These are phyloP conservation scores for Drosophila prolongata DNA, from an alignment of 2,888 invertebrate species.

Conservation along the genomic window DNA sequence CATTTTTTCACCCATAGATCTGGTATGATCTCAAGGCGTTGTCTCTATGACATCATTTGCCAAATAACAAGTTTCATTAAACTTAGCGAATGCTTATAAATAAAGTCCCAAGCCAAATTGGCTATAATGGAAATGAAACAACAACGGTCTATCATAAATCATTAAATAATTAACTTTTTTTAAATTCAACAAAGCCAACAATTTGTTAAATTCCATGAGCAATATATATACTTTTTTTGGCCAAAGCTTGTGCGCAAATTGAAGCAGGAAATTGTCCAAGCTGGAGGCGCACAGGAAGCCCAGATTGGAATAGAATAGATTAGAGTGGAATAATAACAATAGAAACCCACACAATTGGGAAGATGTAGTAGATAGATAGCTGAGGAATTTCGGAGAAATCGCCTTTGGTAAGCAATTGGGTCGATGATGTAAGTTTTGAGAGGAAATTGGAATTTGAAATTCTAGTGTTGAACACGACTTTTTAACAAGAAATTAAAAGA, in stretches of 20 bases:
- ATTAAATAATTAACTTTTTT: constrained; percentile 77
- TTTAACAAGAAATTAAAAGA: neutral
- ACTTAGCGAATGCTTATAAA: constrained; percentile 75
- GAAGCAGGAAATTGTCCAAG: constrained; percentile 65
- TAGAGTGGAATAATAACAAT: constrained; percentile 20
- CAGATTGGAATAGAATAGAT: constrained; percentile 32
- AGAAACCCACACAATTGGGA: constrained; percentile 33
- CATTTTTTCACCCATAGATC: constrained; percentile 14
- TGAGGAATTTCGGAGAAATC: constrained; percentile 20
- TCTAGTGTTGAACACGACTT: neutral
- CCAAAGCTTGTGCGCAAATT: constrained; percentile 55
- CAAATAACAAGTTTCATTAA: constrained; percentile 74
- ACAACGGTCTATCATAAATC: constrained; percentile 69
- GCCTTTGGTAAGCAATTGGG: constrained; percentile 1
- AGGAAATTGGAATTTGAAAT: neutral
- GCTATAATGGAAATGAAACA: constrained; percentile 13
- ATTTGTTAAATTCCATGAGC: constrained; percentile 25
- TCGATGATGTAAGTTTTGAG: constrained; percentile 26
- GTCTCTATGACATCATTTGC: constrained; percentile 48
- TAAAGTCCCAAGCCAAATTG: constrained; percentile 45
- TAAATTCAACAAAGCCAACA: constrained; percentile 40
- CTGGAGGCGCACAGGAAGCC: constrained; percentile 59
- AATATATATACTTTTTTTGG: constrained; percentile 14
- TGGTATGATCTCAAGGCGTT: constrained; percentile 42
- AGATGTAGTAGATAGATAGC: constrained; percentile 9